These are phyloP conservation scores for Aythya baeri DNA, from an alignment of 2,113 vertebrate species.

Conservation along the genomic window DNA sequence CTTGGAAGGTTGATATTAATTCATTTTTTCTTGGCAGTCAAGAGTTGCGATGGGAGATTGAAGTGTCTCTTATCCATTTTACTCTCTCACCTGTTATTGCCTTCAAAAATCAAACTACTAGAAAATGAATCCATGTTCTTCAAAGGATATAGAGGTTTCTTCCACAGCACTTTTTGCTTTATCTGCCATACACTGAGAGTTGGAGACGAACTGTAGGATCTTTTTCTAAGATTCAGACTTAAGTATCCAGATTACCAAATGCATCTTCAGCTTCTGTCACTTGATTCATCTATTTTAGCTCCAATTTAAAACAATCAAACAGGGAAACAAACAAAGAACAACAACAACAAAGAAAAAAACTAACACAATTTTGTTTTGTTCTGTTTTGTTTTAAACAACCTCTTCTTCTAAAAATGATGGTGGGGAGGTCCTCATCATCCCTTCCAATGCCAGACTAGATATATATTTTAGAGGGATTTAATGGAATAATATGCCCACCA, in stretches of 20 bases:
- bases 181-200: not conserved
- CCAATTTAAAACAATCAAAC: not conserved
- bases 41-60: not conserved
- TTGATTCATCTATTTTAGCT: not conserved
- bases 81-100: not conserved
- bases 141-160: not conserved
- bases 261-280: not conserved
- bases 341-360: not conserved
- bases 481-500: not conserved
- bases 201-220: not conserved
- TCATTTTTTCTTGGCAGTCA: not conserved
- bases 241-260: not conserved
- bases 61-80: not conserved
- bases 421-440: not conserved
- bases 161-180: not conserved
- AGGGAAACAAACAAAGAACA: not conserved
- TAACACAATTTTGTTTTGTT: not conserved
- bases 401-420: not conserved
- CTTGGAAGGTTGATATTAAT: not conserved
- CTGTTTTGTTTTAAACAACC: not conserved
- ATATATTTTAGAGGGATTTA: constrained; percentile 44
- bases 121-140: not conserved
- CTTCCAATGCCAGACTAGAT: not conserved
- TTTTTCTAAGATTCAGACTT: not conserved
- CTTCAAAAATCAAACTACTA: not conserved